Evolutionary conservation across 2,888 invertebrate species (phyloP).

Genomic region (Papilio elwesi): DNA sequence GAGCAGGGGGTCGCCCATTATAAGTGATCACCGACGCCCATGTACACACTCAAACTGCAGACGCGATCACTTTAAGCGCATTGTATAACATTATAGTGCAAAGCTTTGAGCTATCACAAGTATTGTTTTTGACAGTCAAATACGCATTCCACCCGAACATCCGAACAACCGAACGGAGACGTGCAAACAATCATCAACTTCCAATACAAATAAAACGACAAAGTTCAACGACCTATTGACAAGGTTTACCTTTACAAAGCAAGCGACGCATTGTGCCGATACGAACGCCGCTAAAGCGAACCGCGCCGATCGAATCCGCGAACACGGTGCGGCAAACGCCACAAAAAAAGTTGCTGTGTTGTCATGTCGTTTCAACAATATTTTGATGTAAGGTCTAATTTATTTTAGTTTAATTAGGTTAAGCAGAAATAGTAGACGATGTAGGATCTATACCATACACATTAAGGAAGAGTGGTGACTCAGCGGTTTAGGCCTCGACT

Average conservation of each 20-base stretch:
- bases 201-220: constrained; percentile 10
- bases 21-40: too few species aligned
- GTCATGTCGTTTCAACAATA: background rate
- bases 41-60: too few species aligned
- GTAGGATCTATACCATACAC: too few species aligned
- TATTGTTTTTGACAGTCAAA: too few species aligned
- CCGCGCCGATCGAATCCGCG: background rate
- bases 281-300: constrained; percentile 9
- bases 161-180: too few species aligned
- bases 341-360: constrained; percentile 8
- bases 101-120: too few species aligned
- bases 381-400: background rate
- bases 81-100: too few species aligned
- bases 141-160: too few species aligned
- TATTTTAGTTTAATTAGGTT: background rate
- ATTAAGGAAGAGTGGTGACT: too few species aligned
- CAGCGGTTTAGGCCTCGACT: too few species aligned
- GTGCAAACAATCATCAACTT: background rate
- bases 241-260: constrained; percentile 28
- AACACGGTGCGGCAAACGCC: background rate
- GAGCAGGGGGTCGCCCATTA: too few species aligned
- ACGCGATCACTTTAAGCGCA: too few species aligned
- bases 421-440: background rate
- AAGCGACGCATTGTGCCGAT: background rate
- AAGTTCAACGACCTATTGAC: constrained; percentile 32